A percentile compares a stretch with the other conserved stretches of the same genome.
These are phyloP conservation scores for Chionodraco myersi DNA, from an alignment of 2,113 vertebrate genomes.

Conservation along the genomic window DNA sequence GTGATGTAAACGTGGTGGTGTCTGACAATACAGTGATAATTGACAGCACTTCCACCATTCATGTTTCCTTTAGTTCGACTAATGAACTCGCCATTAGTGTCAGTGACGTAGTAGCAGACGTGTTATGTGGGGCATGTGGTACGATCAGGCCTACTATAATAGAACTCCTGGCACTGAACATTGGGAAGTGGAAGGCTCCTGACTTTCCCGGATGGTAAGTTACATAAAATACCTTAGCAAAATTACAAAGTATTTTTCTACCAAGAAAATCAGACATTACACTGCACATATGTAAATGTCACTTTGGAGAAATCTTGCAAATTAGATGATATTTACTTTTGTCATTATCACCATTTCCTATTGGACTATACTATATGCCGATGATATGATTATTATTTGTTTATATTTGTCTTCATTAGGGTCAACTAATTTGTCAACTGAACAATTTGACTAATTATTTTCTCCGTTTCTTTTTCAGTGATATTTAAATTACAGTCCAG, in stretches of 20 bases:
- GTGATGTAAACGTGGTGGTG: slow-evolving; percentile 50
- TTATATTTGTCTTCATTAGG: background rate
- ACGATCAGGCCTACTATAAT: slow-evolving; percentile 24
- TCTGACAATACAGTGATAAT: slow-evolving; percentile 53
- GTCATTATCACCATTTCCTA: background rate
- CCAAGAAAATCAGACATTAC: background rate
- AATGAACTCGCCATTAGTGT: slow-evolving; percentile 57
- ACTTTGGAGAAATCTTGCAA: background rate
- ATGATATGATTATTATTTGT: background rate
- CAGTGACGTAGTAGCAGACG: slow-evolving; percentile 15
- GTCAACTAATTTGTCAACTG: background rate
- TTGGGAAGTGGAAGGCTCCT: slow-evolving; percentile 55
- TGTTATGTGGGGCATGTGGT: slow-evolving; percentile 68
- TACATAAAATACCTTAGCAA: background rate
- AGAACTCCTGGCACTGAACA: slow-evolving; percentile 12
- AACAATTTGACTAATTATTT: background rate
- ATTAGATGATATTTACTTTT: background rate
- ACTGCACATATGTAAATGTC: background rate
- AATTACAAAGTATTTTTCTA: background rate
- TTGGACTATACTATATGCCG: background rate
- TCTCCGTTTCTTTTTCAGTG: slow-evolving; percentile 35
- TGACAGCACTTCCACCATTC: slow-evolving; percentile 54
- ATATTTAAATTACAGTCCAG: slow-evolving; percentile 2
- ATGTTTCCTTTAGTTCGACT: slow-evolving; percentile 50
- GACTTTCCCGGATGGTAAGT: slow-evolving; percentile 59